Percentiles rank a stretch among this genome's conserved stretches.
These are phyloP conservation scores for Collichthys lucidus DNA, from an alignment of 2,113 vertebrate species.

Conservation along the genomic window DNA sequence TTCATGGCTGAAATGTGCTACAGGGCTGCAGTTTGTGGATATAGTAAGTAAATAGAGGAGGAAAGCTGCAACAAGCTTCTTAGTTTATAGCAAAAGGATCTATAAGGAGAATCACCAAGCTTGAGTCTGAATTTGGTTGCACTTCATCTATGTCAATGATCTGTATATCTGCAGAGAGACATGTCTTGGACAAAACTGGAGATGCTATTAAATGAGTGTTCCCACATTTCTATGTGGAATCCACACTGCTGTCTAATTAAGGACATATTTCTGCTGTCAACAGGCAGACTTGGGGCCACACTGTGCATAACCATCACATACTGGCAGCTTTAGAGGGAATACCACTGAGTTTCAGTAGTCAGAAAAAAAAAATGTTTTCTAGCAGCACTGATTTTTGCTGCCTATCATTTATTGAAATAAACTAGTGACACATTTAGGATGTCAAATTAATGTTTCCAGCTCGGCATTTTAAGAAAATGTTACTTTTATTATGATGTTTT, in stretches of 20 bases:
- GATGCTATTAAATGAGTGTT: constrained; percentile 21
- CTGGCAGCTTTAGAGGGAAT: constrained; percentile 22
- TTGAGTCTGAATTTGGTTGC: not conserved
- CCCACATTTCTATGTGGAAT: not conserved
- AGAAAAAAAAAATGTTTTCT: not conserved
- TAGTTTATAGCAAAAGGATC: not conserved
- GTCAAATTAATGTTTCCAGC: constrained; percentile 18
- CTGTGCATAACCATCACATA: constrained; percentile 47
- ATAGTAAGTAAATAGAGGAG: not conserved
- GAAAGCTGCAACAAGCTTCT: not conserved
- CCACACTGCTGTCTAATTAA: constrained; percentile 23
- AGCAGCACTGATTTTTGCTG: constrained; percentile 14
- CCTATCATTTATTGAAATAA: constrained; percentile 38
- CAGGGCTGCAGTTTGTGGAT: not conserved
- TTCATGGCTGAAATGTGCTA: constrained; percentile 7
- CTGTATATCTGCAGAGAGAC: not conserved
- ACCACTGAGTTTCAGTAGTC: not conserved
- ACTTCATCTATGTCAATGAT: not conserved
- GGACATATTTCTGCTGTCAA: constrained; percentile 22
- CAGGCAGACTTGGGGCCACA: not conserved
- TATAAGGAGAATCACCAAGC: not conserved
- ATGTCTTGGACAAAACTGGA: not conserved
- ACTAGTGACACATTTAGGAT: constrained; percentile 10
- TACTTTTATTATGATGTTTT: not conserved
- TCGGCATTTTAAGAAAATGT: not conserved